These are phyloP conservation scores for Ophion ellenae DNA, from an alignment of 2,888 invertebrate genomes.

Conservation along the genomic window DNA sequence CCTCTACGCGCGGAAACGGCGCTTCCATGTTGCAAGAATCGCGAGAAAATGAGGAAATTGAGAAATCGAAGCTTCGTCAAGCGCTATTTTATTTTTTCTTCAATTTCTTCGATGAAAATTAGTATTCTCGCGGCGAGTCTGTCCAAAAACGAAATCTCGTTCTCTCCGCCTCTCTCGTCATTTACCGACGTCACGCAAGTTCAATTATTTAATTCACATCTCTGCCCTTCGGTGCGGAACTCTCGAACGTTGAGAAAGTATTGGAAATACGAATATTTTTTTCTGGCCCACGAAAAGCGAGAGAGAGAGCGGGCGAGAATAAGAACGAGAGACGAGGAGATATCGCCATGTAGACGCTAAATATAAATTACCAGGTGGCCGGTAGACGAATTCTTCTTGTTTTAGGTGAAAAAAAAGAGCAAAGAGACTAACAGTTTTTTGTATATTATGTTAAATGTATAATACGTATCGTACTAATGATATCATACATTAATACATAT, in stretches of 20 bases:
- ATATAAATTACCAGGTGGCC: slow-evolving; percentile 36
- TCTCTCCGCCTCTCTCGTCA: background rate
- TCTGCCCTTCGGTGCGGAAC: background rate
- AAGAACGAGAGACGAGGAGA: background rate
- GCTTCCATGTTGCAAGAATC: slow-evolving; percentile 46
- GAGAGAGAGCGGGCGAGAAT: background rate
- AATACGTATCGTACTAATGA: slow-evolving; percentile 66
- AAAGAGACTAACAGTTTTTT: slow-evolving; percentile 70
- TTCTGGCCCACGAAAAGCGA: background rate
- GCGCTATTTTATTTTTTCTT: slow-evolving; percentile 2
- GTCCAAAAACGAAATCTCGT: slow-evolving; percentile 12
- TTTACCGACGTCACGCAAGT: too few species aligned
- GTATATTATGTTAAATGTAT: slow-evolving; percentile 70
- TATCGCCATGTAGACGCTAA: slow-evolving; percentile 43
- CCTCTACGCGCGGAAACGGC: slow-evolving; percentile 34
- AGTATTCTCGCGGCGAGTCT: slow-evolving; percentile 54
- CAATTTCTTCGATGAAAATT: slow-evolving; percentile 15
- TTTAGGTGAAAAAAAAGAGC: slow-evolving; percentile 45
- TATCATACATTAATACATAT: slow-evolving; percentile 59
- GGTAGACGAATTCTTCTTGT: slow-evolving; percentile 24
- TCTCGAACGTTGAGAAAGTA: background rate
- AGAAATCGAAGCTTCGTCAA: slow-evolving; percentile 26
- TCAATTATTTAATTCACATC: too few species aligned
- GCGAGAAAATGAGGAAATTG: background rate
- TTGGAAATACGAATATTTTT: background rate